Evolutionary conservation across 2,113 vertebrate species (phyloP), one percentile per base, ranked within the genome.

Genomic region (Psittacula cyanocephala): DNA sequence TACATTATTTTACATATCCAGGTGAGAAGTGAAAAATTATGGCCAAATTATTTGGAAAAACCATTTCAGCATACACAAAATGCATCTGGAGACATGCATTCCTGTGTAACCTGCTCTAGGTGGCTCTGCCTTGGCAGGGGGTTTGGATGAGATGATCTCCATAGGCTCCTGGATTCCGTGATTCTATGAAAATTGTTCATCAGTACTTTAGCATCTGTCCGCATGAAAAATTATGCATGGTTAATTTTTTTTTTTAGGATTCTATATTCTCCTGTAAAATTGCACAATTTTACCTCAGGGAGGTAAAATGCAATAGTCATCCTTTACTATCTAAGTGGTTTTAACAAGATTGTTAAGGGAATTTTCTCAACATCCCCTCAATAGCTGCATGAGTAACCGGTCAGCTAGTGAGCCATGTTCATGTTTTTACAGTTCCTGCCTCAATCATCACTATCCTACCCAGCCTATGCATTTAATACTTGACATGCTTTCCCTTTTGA

Each of bases 311-410:
- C 77, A 68, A 72, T 14, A 91, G 70, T 59, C 81, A 86, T 94
- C 83, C 59, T 94, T 96, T 85, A 96, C 33, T 91, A 89, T 91
- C 94, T 82, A 92, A 96, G 71, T 37, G 71, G 17, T 37, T 91
- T 81, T 91, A 95, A 94, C 62, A 91, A 83, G 80, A 81, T 57
- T 55, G 35, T 89, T 95, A 79, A 90, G 70, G 79, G 88, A 94
- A 67, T 94, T 94, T 95, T 96, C 62, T 95, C 81, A 80, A 65
- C 44, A 84, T 74, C 25, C 37, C 46, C 46, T 87, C 70, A 69
- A 77, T 7, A 92, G 68, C 81, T 94, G 78, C 69, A 72, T 13
- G 46, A 86, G 46, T 68, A 93, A 91, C 81, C 80, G 39, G 81
- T 91, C 91, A 93, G 7, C 78, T 68, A 89, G 77, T 88, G 78